Base-by-base conservation (phyloP, 2,888 invertebrate genomes). In the Callinectes sapidus region DNA sequence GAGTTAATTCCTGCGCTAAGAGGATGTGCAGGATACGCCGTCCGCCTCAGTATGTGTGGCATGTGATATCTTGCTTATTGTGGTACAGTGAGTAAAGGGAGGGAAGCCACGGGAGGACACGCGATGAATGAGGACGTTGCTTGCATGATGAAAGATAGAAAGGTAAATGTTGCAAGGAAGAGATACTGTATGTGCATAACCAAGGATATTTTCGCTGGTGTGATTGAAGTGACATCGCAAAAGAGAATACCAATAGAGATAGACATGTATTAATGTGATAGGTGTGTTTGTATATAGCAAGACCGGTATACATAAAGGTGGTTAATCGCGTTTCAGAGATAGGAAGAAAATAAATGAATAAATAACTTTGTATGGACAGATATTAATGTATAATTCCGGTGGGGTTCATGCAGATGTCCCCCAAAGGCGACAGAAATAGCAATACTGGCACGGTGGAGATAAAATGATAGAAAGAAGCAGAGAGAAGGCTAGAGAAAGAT, bases 321-420 rank as follows among this genome's bases (percentile, higher is more conserved):
- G 3, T 14, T 48, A 35, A n/a, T 32, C 42, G 87, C 18, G 16
- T 48, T 32, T 48, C 23, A 2, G 54, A 35, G n/a, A 48, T 87
- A 14, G 18, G 16, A 42, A 3, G 3, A 23, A 39, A 8, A 39
- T n/a, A 13, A 39, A 28, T 14, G 2, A 0, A 35, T 39, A 23
- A 42, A 87, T 8, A 87, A 61, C 61, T 54, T 87, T 48, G 87
- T 54, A 42, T 48, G 87, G 48, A 42, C 42, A 87, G 87, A 48
- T 6, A 87, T 54, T 14, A 87, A 87, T 87, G 18, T 81, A 13
- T 35, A 32, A 81, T 81, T 5, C 81, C 16, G 3, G 13, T 28
- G n/a, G 13, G 18, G 81, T 35, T 81, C 35, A 32, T 35, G 35
- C 13, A 81, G 81, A 81, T 81, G 35, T 81, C 13, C 32, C 81